phyloP scores from a whole-genome alignment of 2,797 vertebrate genomes.

The Manis javanica region DNA sequence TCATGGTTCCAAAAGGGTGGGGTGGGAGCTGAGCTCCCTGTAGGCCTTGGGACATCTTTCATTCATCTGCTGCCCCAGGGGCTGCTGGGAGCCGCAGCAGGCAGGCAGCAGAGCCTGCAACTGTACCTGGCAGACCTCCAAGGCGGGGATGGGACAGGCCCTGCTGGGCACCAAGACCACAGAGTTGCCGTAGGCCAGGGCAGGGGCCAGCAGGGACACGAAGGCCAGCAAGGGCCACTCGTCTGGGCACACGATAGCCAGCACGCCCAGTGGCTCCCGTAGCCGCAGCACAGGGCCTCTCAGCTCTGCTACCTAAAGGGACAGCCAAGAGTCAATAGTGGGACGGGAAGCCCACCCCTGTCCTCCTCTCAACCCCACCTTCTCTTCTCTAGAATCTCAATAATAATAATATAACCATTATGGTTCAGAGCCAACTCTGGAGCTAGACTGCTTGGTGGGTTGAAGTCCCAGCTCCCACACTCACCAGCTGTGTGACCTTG shows the following conservation, averaged over 20 bases:
- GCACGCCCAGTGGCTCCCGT: slow-evolving; percentile 91
- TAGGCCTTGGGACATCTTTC: neutral
- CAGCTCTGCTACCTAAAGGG: slow-evolving; percentile 83
- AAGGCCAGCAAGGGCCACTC: slow-evolving; percentile 90
- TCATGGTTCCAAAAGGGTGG: neutral
- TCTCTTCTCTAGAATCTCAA: neutral
- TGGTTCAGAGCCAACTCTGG: neutral
- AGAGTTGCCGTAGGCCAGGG: slow-evolving; percentile 90
- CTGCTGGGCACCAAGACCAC: slow-evolving; percentile 91
- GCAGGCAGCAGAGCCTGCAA: neutral
- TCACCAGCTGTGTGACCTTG: neutral
- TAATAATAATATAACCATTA: neutral
- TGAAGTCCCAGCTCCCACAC: neutral
- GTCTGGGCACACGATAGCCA: slow-evolving; percentile 92
- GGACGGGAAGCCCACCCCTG: neutral
- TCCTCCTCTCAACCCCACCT: neutral
- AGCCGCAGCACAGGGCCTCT: slow-evolving; percentile 90
- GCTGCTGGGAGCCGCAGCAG: neutral
- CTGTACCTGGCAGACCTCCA: slow-evolving; percentile 91
- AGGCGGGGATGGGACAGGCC: slow-evolving; percentile 89
- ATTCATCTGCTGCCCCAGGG: neutral
- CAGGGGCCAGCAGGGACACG: slow-evolving; percentile 91
- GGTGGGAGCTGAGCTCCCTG: neutral
- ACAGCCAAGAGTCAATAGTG: neutral
- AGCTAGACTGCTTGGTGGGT: neutral